Evolutionary conservation across 2,797 vertebrate genomes (phyloP), one percentile per base, ranked within the genome.

Genomic region (Calcarius lapponicus): DNA sequence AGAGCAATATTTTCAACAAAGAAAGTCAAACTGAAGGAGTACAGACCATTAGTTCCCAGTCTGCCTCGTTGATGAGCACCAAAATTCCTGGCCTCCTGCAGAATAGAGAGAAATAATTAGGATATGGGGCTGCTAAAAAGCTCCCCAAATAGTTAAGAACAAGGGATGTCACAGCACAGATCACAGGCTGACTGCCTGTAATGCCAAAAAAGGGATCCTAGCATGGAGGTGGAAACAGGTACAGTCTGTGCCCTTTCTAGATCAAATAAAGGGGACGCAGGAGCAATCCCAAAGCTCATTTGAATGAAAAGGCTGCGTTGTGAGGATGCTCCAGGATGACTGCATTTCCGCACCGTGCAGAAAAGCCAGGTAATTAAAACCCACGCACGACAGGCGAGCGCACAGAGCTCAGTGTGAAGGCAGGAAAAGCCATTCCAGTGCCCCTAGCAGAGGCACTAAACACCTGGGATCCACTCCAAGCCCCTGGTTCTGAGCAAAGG

Each of bases 1-100:
- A 80, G 74, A 94, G 80, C 65, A 84, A 21, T 56, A 92, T 90
- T 88, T 86, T 70, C 86, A 82, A 92, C 71, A 93, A 47, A 91
- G 84, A 92, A 95, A 96, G 93, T 89, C 58, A 90, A 92, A 94
- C 43, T 40, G 86, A 93, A 96, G 78, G 45, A 91, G 75, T 97
- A 98, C 99, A 98, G 97, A 99, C 99, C 99, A 99, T 99, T 94
- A 99, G 98, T 67, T 99, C 99, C 99, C 99, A 99, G 98, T 99
- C 99, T 84, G 99, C 98, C 54, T 99, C 99, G 26, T 99, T 99
- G 98, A 99, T 98, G 92, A 99, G 98, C 95, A 99, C 99, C 97
- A 99, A 98, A 92, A 99, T 99, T 82, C 99, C 99, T 7, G 99
- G 99, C 93, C 99, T 98, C 98, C 99, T 99, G 97, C 58, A 92